Percentiles rank a stretch among this genome's conserved stretches.
Conservation (phyloP, 2,888 invertebrate species). For the Oithona nana region DNA sequence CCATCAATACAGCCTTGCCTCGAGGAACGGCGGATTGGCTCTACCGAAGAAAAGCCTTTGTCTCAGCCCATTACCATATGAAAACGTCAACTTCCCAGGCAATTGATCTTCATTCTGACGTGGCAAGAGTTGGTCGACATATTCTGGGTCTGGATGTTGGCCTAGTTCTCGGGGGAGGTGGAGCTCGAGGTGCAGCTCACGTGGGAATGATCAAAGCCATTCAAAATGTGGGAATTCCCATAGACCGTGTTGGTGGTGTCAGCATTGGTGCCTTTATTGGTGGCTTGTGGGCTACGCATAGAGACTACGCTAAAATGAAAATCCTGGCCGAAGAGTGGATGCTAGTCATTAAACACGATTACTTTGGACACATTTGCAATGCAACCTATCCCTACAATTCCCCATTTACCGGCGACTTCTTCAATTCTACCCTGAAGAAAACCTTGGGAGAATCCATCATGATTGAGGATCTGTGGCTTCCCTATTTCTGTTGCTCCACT, state of each 20-base stretch:
- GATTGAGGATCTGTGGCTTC: constrained; percentile 96
- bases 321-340: constrained; percentile 70
- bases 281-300: constrained; percentile 86
- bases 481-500: constrained; percentile 94
- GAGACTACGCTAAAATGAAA: constrained; percentile 71
- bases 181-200: constrained; percentile 91
- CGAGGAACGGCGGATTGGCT: constrained; percentile 86
- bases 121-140: constrained; percentile 87
- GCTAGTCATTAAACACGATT: not conserved
- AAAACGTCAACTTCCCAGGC: constrained; percentile 57
- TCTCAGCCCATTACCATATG: constrained; percentile 92
- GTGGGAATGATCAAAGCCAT: constrained; percentile 69
- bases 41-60: constrained; percentile 75
- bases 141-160: constrained; percentile 90
- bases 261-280: constrained; percentile 98
- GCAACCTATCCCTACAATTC: constrained; percentile 95
- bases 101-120: constrained; percentile 65
- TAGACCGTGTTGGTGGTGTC: constrained; percentile 97
- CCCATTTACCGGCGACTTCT: constrained; percentile 91
- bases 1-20: constrained; percentile 43
- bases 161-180: constrained; percentile 93
- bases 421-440: constrained; percentile 70
- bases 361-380: constrained; percentile 43
- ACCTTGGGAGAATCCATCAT: constrained; percentile 70
- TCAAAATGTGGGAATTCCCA: constrained; percentile 79